Evolutionary conservation across 2,113 vertebrate species (phyloP).

Genomic region (Boulengerochromis microlepis): DNA sequence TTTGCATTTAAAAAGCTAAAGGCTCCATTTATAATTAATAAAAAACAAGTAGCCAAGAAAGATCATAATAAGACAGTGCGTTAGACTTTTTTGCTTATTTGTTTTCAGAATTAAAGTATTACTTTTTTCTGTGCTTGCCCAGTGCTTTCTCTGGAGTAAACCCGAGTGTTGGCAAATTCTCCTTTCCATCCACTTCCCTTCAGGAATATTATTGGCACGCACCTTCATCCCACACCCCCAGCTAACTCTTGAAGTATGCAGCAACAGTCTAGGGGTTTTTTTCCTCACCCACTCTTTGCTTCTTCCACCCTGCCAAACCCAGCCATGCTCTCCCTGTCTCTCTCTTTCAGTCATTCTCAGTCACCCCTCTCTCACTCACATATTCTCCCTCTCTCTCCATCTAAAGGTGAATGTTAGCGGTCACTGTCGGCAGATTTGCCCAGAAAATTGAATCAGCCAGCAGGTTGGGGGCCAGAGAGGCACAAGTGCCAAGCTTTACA

Average conservation of each 20-base stretch:
- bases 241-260: conserved; percentile 5
- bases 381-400: background rate
- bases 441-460: conserved; percentile 65
- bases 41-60: background rate
- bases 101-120: background rate
- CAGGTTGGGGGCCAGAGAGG: conserved; percentile 55
- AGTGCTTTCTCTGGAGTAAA: background rate
- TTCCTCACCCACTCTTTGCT: conserved; percentile 14
- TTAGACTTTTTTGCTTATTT: background rate
- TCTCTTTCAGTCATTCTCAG: background rate
- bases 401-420: conserved; percentile 64
- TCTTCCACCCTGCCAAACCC: background rate
- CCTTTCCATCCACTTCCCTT: background rate
- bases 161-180: background rate
- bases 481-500: conserved; percentile 44
- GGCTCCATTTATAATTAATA: background rate
- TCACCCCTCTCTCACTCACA: background rate
- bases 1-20: background rate
- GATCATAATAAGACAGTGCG: background rate
- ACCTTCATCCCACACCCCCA: background rate
- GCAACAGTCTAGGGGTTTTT: conserved; percentile 13
- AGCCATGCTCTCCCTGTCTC: background rate
- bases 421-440: conserved; percentile 56
- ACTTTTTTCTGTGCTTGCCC: background rate
- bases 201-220: conserved; percentile 1